Evolutionary conservation across 2,888 invertebrate genomes (phyloP), one percentile per base, ranked within the genome.

Genomic region (Harpalus rubripes): DNA sequence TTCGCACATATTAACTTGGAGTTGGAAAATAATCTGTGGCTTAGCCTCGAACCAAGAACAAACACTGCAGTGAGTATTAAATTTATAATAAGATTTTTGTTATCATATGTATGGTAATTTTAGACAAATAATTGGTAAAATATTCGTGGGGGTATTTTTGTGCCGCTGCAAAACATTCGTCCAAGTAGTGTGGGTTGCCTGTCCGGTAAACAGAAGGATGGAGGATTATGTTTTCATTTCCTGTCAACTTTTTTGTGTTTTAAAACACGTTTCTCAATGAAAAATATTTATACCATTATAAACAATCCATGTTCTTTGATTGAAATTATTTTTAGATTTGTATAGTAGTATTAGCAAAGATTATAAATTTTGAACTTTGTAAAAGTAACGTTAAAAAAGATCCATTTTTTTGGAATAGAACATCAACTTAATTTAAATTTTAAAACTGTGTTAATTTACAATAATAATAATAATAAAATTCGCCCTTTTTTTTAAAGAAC

Each of bases 1-100:
- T 98, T 98, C 91, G 96, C 97, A 61, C 95, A 96, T 78, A 95
- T 98, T 86, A 97, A 97, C 92, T 93, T 98, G 87, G 97, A 98
- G 90, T 93, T 97, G 87, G 98, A 98, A 91, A 97, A 97, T 87
- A 97, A 96, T 87, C 93, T 98, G 90, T 97, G 98, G 97, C 92
- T 98, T 86, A 95, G 96, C 80, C 92, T 98, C 86, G 96, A 97
- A 88, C 94, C 95, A n/a, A 91, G 95, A 86, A 93, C 93, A 79
- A 93, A 93, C 87, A 92, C 92, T 86, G 92, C 93, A 87, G 93
- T 93, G 89, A 90, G 90, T 89, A 80, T 81, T 18, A 16, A 7
- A 81, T 65, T 63, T 52, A 12, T 52, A 0, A 12, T 32, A 12
- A 52, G 44, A 52, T 12, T 52, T 1, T 2, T 52, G 44, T 12